Percentiles rank a stretch among this genome's conserved stretches.
Evolutionary conservation across 1,140 invertebrate genomes (phyloP).

Genomic region (Trialeurodes vaporariorum): DNA sequence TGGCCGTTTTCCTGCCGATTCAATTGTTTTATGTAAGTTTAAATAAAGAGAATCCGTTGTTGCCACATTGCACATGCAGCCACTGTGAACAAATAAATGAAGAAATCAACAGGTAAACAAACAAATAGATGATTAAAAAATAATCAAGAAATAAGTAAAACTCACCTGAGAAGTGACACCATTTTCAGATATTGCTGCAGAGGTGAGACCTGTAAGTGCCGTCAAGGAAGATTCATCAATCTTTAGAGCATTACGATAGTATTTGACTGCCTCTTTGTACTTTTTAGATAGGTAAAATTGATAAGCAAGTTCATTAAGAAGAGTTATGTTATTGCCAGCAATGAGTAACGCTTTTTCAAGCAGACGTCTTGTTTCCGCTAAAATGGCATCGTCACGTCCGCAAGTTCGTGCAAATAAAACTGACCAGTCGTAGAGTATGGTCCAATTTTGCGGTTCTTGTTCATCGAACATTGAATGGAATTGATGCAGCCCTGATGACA

Average conservation of each 20-base stretch:
- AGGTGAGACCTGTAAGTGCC: constrained; percentile 61
- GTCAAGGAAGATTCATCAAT: constrained; percentile 68
- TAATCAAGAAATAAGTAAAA: too few species aligned
- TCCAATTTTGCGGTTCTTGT: constrained; percentile 60
- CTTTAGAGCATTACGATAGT: constrained; percentile 67
- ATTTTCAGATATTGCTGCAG: constrained; percentile 8
- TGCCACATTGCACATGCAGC: too few species aligned
- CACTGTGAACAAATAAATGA: too few species aligned
- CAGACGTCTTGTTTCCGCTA: constrained; percentile 47
- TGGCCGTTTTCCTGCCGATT: too few species aligned
- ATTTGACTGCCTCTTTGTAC: constrained; percentile 61
- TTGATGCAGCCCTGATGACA: constrained; percentile 48
- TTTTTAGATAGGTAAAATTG: constrained; percentile 59
- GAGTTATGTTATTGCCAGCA: constrained; percentile 50
- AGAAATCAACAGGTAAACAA: too few species aligned
- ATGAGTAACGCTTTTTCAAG: constrained; percentile 61
- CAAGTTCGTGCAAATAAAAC: constrained; percentile 65
- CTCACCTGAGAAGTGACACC: constrained; percentile 17
- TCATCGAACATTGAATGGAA: constrained; percentile 53
- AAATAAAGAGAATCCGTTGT: too few species aligned
- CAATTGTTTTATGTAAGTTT: too few species aligned
- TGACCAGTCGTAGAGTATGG: constrained; percentile 48
- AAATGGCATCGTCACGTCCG: constrained; percentile 52
- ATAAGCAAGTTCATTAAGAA: constrained; percentile 69
- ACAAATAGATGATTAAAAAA: too few species aligned